Percentiles rank a stretch among this genome's conserved stretches.
Evolutionary conservation across 2,888 invertebrate genomes (phyloP).

Genomic region (Heteromurus nitidus): DNA sequence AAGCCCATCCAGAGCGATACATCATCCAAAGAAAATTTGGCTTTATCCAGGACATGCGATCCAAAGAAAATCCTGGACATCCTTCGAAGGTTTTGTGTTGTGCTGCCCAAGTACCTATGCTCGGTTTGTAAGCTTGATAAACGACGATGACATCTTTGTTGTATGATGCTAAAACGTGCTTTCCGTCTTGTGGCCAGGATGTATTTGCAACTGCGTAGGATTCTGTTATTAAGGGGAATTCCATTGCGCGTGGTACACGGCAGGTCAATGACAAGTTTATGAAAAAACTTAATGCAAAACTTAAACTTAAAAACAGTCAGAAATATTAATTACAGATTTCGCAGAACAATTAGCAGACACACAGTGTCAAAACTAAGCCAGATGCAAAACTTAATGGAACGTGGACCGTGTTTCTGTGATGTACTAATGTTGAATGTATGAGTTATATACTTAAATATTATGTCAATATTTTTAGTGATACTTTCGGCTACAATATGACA

Average conservation of each 20-base stretch:
- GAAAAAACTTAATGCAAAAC: no score
- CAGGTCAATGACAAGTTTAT: no score
- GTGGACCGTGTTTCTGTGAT: no score
- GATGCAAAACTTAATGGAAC: no score
- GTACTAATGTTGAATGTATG: no score
- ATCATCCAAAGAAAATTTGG: conserved; percentile 71
- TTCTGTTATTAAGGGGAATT: conserved; percentile 61
- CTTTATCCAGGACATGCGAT: conserved; percentile 67
- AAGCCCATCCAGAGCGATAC: conserved; percentile 68
- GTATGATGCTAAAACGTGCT: conserved; percentile 55
- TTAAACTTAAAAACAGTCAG: no score
- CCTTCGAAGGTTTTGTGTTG: conserved; percentile 57
- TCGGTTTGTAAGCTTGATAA: conserved; percentile 66
- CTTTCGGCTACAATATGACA: no score
- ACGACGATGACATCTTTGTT: conserved; percentile 47
- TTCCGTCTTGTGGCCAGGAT: conserved; percentile 65
- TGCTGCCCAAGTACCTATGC: conserved; percentile 53
- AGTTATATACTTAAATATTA: no score
- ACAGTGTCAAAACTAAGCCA: no score
- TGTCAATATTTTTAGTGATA: no score
- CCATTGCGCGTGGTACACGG: neutral
- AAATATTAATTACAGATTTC: no score
- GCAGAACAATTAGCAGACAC: no score
- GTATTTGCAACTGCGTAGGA: conserved; percentile 29
- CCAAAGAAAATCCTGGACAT: conserved; percentile 59